Conservation (phyloP, 2,797 vertebrate genomes). For the Oophaga sylvatica region DNA sequence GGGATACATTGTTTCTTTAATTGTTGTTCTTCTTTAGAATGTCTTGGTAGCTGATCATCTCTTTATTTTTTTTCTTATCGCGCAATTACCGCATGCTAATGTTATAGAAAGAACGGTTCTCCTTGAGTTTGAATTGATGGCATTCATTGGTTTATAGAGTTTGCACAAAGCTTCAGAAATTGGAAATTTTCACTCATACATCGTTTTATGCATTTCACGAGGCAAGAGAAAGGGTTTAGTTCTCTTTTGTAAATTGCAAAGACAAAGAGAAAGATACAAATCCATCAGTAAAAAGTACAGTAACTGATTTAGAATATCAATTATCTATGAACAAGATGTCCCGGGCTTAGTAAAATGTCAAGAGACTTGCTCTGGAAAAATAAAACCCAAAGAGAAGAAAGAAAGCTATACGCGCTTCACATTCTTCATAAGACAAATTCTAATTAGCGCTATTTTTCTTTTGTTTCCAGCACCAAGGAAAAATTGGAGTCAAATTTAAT, state of each 20-base stretch:
- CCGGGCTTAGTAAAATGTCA: slow-evolving; percentile 62
- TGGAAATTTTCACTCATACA: slow-evolving; percentile 10
- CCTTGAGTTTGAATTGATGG: background rate
- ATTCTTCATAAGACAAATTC: slow-evolving; percentile 35
- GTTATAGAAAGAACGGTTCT: background rate
- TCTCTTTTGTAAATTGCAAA: slow-evolving; percentile 48
- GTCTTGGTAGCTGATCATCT: background rate
- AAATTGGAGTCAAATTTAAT: slow-evolving; percentile 97
- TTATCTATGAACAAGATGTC: slow-evolving; percentile 65
- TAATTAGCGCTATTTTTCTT: slow-evolving; percentile 62
- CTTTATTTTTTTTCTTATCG: no score
- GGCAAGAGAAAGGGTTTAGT: slow-evolving; percentile 40
- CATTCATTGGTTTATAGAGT: slow-evolving; percentile 12
- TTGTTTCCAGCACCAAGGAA: slow-evolving; percentile 88
- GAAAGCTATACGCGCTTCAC: slow-evolving; percentile 21
- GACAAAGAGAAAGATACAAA: slow-evolving; percentile 48
- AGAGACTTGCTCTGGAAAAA: slow-evolving; percentile 59
- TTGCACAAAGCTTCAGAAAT: slow-evolving; percentile 41
- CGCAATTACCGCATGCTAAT: background rate
- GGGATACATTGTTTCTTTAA: background rate
- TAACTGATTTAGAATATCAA: slow-evolving; percentile 66
- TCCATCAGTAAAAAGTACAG: slow-evolving; percentile 42
- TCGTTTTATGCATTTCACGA: slow-evolving; percentile 29
- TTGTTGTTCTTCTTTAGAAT: background rate
- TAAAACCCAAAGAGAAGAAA: slow-evolving; percentile 35